These are phyloP conservation scores for Agrochola lota DNA, from an alignment of 2,888 invertebrate species.

Conservation along the genomic window DNA sequence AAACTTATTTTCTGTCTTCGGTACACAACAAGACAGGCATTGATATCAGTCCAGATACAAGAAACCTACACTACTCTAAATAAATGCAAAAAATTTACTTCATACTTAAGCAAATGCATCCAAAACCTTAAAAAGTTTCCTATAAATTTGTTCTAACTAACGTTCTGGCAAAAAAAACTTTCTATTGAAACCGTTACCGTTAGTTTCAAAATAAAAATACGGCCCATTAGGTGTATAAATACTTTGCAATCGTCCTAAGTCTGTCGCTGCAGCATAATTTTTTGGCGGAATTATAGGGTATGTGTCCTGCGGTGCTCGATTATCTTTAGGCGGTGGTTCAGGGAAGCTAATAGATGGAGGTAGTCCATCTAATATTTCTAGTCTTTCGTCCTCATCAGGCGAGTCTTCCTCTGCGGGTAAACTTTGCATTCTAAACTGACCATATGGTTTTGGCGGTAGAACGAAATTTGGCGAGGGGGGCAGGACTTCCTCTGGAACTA, in stretches of 20 bases:
- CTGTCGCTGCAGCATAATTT: conserved; percentile 59
- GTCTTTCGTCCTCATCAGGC: conserved; percentile 5
- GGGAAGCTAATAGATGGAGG: conserved; percentile 7
- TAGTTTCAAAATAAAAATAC: conserved; percentile 55
- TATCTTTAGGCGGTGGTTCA: not conserved
- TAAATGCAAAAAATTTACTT: conserved; percentile 50
- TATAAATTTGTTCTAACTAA: not conserved
- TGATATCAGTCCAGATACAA: conserved; percentile 12
- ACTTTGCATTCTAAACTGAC: not conserved
- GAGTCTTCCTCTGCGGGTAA: conserved; percentile 6
- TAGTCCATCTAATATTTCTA: conserved; percentile 5
- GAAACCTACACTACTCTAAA: conserved; percentile 27
- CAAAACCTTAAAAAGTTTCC: not conserved
- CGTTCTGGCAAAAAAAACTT: conserved; percentile 46
- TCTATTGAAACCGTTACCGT: conserved; percentile 9
- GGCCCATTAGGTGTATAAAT: conserved; percentile 51
- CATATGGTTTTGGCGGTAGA: not conserved
- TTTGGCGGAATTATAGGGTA: conserved; percentile 75
- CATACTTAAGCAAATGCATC: not conserved
- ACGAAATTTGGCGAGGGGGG: conserved; percentile 9
- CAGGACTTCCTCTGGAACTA: not conserved
- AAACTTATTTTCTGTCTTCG: not conserved
- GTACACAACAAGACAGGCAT: not conserved
- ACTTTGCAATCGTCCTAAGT: conserved; percentile 34
- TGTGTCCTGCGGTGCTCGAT: not conserved